A percentile compares a stretch with the other conserved stretches of the same genome.
phyloP scores from a whole-genome alignment of 1,140 invertebrate species.

The Papilio glaucus region DNA sequence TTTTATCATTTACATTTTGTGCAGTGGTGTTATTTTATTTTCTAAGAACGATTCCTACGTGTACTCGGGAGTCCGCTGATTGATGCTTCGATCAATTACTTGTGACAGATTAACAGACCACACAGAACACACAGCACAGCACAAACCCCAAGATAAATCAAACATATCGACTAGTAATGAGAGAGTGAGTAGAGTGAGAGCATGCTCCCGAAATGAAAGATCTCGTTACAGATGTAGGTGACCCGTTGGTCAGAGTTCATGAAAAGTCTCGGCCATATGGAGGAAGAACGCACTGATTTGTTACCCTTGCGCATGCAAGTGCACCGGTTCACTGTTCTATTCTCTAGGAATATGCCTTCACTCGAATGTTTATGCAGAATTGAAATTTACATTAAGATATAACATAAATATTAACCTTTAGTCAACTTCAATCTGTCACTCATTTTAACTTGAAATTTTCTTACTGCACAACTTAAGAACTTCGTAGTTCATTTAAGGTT shows the following conservation, averaged over 20 bases:
- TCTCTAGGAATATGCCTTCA: neutral
- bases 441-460: conserved; percentile 76
- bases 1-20: too few relatives aligned
- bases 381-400: neutral
- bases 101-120: too few relatives aligned
- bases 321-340: neutral
- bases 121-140: too few relatives aligned
- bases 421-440: conserved; percentile 68
- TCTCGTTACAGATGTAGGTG: too few relatives aligned
- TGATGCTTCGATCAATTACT: too few relatives aligned
- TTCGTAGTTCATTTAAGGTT: conserved; percentile 59
- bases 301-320: neutral
- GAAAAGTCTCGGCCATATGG: neutral
- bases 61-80: too few relatives aligned
- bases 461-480: conserved; percentile 58
- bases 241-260: neutral
- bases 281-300: neutral
- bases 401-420: conserved; percentile 55
- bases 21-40: too few relatives aligned
- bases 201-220: too few relatives aligned
- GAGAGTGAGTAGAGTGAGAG: too few relatives aligned
- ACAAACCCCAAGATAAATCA: too few relatives aligned
- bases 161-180: too few relatives aligned
- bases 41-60: too few relatives aligned
- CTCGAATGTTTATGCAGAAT: neutral